phyloP scores from a whole-genome alignment of 1,140 invertebrate genomes.

The Polypedilum pembai region DNA sequence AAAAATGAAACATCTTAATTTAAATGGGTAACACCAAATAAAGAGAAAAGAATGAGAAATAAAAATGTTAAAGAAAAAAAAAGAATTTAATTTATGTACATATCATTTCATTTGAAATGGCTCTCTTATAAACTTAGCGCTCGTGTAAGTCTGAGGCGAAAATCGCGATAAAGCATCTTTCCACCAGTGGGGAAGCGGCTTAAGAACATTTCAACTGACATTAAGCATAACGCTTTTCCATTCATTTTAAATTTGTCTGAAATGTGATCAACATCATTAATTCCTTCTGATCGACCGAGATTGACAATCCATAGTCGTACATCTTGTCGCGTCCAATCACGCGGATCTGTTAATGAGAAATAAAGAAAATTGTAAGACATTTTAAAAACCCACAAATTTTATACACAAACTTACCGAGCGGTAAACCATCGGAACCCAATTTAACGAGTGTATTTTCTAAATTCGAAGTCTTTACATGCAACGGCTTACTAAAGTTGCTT shows the following conservation, averaged over 20 bases:
- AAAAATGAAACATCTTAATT: slow-evolving; percentile 10
- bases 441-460: slow-evolving; percentile 5
- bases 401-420: slow-evolving; percentile 7
- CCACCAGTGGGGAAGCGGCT: slow-evolving; percentile 59
- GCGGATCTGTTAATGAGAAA: slow-evolving; percentile 51
- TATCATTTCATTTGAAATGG: neutral
- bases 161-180: slow-evolving; percentile 53
- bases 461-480: slow-evolving; percentile 20
- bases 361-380: neutral
- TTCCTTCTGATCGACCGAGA: slow-evolving; percentile 52
- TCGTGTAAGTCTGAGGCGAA: slow-evolving; percentile 40
- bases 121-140: slow-evolving; percentile 34
- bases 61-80: too few species aligned
- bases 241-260: slow-evolving; percentile 62
- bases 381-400: neutral
- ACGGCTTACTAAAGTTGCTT: neutral
- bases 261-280: slow-evolving; percentile 47
- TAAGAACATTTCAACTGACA: slow-evolving; percentile 65
- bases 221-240: slow-evolving; percentile 67
- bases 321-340: slow-evolving; percentile 58
- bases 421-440: slow-evolving; percentile 12
- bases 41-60: too few species aligned
- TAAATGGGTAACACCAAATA: neutral
- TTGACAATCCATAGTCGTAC: slow-evolving; percentile 56
- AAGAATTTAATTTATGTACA: slow-evolving; percentile 8